These are phyloP conservation scores for Anguilla japonica DNA, from an alignment of 2,113 vertebrate species.

Conservation along the genomic window DNA sequence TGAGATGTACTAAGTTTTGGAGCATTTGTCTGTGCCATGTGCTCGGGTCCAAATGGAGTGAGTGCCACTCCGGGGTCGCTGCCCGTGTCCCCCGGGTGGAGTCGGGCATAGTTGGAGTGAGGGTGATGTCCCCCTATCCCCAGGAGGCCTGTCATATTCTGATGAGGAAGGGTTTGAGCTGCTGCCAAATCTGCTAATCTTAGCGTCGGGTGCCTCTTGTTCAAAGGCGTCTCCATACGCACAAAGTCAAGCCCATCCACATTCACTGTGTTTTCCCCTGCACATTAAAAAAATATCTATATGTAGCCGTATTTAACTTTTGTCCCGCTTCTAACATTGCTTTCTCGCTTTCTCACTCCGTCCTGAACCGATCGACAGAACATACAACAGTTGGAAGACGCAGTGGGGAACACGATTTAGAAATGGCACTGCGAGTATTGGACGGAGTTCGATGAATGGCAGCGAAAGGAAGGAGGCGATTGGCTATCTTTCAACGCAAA, in stretches of 20 bases:
- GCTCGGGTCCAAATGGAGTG: slow-evolving; percentile 89
- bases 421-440: slow-evolving; percentile 93
- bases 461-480: slow-evolving; percentile 85
- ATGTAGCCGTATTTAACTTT: slow-evolving; percentile 86
- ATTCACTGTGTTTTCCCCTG: slow-evolving; percentile 73
- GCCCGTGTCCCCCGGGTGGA: slow-evolving; percentile 86
- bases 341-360: slow-evolving; percentile 86
- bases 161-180: slow-evolving; percentile 85
- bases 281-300: slow-evolving; percentile 78
- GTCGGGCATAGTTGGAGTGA: slow-evolving; percentile 87
- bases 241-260: slow-evolving; percentile 81
- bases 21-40: slow-evolving; percentile 86
- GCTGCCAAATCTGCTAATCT: slow-evolving; percentile 95
- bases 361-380: slow-evolving; percentile 97
- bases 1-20: slow-evolving; percentile 82
- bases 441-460: slow-evolving; percentile 93
- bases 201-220: slow-evolving; percentile 89
- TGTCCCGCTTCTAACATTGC: slow-evolving; percentile 90
- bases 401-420: slow-evolving; percentile 90
- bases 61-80: slow-evolving; percentile 85
- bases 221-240: slow-evolving; percentile 92
- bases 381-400: slow-evolving; percentile 86
- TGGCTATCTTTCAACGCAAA: slow-evolving; percentile 91
- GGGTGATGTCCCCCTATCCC: slow-evolving; percentile 85
- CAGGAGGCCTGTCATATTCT: slow-evolving; percentile 91